A percentile compares a stretch with the other conserved stretches of the same genome.
These are phyloP conservation scores for Megalops atlanticus DNA, from an alignment of 2,113 vertebrate species.

Conservation along the genomic window DNA sequence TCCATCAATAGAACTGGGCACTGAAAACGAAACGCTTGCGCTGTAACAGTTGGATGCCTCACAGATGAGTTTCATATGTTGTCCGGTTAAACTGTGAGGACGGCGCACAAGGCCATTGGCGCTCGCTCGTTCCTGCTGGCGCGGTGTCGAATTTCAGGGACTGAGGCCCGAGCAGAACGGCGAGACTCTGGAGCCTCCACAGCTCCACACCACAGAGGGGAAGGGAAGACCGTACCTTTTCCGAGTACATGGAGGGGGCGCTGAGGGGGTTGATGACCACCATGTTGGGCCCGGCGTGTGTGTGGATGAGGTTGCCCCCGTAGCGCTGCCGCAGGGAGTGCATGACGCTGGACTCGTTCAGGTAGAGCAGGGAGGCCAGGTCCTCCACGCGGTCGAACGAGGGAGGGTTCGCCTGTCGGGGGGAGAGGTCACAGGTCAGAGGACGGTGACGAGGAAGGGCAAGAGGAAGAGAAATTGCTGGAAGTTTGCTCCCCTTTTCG, in stretches of 20 bases:
- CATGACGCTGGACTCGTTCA: conserved; percentile 92
- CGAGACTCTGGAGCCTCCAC: background rate
- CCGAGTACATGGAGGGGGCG: conserved; percentile 92
- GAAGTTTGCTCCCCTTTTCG: too few species aligned
- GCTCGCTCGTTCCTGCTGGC: background rate
- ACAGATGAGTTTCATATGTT: too few species aligned
- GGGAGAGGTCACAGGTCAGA: background rate
- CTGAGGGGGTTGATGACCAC: conserved; percentile 92
- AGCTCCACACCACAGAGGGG: too few species aligned
- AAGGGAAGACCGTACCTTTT: conserved; percentile 77
- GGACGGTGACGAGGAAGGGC: background rate
- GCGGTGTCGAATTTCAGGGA: background rate
- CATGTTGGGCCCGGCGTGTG: conserved; percentile 84
- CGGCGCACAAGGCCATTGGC: background rate
- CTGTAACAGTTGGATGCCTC: too few species aligned
- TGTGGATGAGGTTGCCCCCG: conserved; percentile 88
- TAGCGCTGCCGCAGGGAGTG: conserved; percentile 92
- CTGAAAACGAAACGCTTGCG: too few species aligned
- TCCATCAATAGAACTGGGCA: too few species aligned
- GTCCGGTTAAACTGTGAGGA: too few species aligned
- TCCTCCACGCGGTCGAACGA: conserved; percentile 88
- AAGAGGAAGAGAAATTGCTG: background rate
- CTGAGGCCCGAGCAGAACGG: background rate
- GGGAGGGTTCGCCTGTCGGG: conserved; percentile 85
- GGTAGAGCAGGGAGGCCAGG: conserved; percentile 87